Evolutionary conservation across 2,113 vertebrate genomes (phyloP), one percentile per base, ranked within the genome.

Genomic region (Cyphomyrus discorhynchus): DNA sequence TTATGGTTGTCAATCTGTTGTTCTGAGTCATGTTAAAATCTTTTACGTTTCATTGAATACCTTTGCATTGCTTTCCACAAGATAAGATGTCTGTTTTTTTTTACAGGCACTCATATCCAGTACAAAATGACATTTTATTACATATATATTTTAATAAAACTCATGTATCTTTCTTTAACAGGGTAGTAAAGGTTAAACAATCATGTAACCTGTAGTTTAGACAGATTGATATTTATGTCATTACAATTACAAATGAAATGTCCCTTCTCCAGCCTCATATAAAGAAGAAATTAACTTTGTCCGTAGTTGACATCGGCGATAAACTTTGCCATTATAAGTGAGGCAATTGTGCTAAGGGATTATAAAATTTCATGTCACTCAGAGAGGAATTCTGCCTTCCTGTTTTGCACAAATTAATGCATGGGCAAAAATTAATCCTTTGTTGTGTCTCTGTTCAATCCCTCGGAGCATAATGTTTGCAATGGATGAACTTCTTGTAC

Each of bases 1-100:
- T 96, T 95, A 96, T 91, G 92, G 56, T 92, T 92, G 94, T 94
- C 96, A 96, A 95, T 95, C 96, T 96, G 96, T 95, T 96, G 94
- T 95, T 95, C 92, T 91, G 90, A 90, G 92, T 91, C 45, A 92
- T 95, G 94, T 94, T 94, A 89, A 91, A 94, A 94, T 95, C 90
- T 90, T 89, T 92, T 93, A 90, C 93, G 93, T 47, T 89, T 62
- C 35, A 84, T 5, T 39, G 50, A 84, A 52, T 17, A 82, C 39
- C 31, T 56, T 84, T 58, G 19, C 49, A 58, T 35, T 11, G 66
- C 47, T 82, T 89, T 42, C 31, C 15, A 31, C 45, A 82, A 89
- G 88, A 35, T 19, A 49, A 42, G 31, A 15, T 45, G 13, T 77
- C 50, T 47, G 82, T 87, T 53, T 52, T 84, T 47, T 53, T 35